phyloP scores from a whole-genome alignment of 1,140 invertebrate species.

The Lepidurus packardi region DNA sequence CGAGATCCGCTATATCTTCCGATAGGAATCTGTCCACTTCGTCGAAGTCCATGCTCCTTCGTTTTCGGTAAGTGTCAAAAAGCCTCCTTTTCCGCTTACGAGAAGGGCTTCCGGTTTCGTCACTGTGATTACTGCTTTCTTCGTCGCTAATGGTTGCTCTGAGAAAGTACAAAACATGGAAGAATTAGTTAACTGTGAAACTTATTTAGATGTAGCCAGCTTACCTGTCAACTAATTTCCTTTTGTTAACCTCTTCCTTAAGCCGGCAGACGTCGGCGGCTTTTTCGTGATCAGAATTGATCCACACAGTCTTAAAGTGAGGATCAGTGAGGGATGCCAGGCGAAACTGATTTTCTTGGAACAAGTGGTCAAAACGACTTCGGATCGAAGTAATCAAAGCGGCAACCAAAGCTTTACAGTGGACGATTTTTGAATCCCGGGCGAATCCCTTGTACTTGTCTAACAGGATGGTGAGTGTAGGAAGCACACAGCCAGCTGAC shows the following conservation, averaged over 20 bases:
- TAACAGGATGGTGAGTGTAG: neutral
- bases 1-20: neutral
- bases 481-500: neutral
- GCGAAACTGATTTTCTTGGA: constrained; percentile 10
- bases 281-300: neutral
- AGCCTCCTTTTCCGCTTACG: neutral
- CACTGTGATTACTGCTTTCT: neutral
- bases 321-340: constrained; percentile 25
- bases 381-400: constrained; percentile 22
- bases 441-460: neutral
- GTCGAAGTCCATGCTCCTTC: neutral
- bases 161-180: neutral
- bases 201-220: neutral
- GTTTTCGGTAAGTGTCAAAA: neutral
- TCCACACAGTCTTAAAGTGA: neutral
- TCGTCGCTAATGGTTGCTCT: neutral
- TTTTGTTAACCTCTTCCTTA: neutral
- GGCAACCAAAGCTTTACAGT: constrained; percentile 24
- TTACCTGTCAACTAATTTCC: neutral
- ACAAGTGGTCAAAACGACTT: constrained; percentile 19
- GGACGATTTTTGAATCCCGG: constrained; percentile 9
- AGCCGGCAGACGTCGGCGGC: neutral
- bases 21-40: constrained; percentile 3
- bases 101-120: neutral
- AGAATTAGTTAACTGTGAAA: neutral